These are phyloP conservation scores for Euplagia quadripunctaria DNA, from an alignment of 2,888 invertebrate species.

Conservation along the genomic window DNA sequence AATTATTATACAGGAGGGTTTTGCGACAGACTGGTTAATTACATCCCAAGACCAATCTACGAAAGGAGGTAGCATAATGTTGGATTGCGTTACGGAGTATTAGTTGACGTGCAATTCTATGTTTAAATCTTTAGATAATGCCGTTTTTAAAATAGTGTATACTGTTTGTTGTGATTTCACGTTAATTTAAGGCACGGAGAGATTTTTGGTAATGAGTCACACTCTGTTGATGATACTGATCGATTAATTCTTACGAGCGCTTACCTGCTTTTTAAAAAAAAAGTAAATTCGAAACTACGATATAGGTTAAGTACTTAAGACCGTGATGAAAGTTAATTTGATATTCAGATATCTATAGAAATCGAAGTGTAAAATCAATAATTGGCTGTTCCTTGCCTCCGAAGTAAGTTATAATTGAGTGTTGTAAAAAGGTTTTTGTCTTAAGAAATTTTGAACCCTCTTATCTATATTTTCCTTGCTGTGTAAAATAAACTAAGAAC, in stretches of 20 bases:
- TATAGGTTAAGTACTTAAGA: no score
- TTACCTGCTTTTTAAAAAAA: no score
- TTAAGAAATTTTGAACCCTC: neutral
- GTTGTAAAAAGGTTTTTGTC: neutral
- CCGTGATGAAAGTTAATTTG: no score
- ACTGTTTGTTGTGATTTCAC: neutral
- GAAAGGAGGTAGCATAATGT: neutral
- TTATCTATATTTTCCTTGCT: neutral
- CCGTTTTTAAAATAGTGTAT: neutral
- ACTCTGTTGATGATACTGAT: neutral
- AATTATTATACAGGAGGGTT: neutral
- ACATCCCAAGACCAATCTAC: neutral
- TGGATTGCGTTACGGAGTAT: neutral
- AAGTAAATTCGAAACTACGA: no score
- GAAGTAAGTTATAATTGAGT: no score
- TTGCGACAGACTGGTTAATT: neutral
- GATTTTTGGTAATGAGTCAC: neutral
- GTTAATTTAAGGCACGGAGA: neutral
- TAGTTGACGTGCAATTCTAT: neutral
- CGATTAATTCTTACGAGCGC: neutral
- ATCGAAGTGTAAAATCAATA: no score
- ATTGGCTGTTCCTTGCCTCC: no score
- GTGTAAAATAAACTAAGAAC: neutral
- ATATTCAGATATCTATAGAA: no score
- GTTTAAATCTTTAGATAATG: neutral